These are phyloP conservation scores for Notodonta ziczac DNA, from an alignment of 2,888 invertebrate species.

Conservation along the genomic window DNA sequence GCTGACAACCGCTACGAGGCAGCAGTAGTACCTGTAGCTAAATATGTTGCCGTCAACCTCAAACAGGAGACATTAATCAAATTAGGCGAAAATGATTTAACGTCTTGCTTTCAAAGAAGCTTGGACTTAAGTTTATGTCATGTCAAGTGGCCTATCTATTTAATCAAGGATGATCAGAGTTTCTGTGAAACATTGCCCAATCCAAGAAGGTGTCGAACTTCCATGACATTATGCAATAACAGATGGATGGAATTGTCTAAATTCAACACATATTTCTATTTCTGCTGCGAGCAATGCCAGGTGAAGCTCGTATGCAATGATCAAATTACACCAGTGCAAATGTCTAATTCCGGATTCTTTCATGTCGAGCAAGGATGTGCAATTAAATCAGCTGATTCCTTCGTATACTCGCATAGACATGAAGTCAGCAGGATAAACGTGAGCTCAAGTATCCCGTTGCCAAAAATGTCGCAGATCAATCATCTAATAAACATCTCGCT, in stretches of 20 bases:
- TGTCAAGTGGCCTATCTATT: constrained; percentile 8
- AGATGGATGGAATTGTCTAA: constrained; percentile 11
- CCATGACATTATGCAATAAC: constrained; percentile 1
- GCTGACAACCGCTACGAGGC: not conserved
- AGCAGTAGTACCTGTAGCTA: constrained; percentile 10
- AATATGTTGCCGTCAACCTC: constrained; percentile 12
- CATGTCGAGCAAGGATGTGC: constrained; percentile 6
- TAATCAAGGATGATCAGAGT: constrained; percentile 13
- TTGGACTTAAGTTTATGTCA: constrained; percentile 8
- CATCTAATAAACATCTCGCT: constrained; percentile 2
- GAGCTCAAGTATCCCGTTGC: constrained; percentile 2
- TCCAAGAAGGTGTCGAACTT: constrained; percentile 10
- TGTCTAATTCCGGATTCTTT: constrained; percentile 8
- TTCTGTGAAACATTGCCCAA: constrained; percentile 8
- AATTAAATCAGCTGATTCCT: constrained; percentile 3
- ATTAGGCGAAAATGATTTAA: constrained; percentile 10
- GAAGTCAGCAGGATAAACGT: not conserved
- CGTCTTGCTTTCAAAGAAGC: constrained; percentile 9
- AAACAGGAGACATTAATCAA: constrained; percentile 11
- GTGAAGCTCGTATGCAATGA: constrained; percentile 13
- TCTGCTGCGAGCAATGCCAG: constrained; percentile 12
- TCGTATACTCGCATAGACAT: constrained; percentile 4
- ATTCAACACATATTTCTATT: constrained; percentile 15
- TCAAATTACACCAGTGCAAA: constrained; percentile 10
- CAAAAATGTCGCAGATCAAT: constrained; percentile 2